Percentiles rank a stretch among this genome's conserved stretches.
Conservation (phyloP, 2,888 invertebrate species). For the Oscheius onirici region DNA sequence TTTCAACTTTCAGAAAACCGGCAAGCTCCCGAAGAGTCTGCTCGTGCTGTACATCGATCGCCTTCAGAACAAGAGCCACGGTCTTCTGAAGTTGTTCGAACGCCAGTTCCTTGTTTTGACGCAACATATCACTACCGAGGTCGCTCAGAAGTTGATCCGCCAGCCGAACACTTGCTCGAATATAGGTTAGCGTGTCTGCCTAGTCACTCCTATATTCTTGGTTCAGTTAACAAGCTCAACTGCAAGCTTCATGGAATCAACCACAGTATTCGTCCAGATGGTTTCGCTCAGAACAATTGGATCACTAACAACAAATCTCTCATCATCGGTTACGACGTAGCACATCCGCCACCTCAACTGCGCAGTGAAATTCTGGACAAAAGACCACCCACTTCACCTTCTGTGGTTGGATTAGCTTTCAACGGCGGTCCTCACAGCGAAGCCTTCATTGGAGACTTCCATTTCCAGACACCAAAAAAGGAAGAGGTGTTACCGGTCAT, state of each 20-base stretch:
- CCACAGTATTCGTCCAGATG: slow-evolving; percentile 34
- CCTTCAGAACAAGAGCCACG: slow-evolving; percentile 19
- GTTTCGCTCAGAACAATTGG: slow-evolving; percentile 29
- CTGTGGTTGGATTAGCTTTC: slow-evolving; percentile 46
- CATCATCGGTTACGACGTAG: slow-evolving; percentile 45
- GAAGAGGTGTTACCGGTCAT: slow-evolving; percentile 31
- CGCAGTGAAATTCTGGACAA: slow-evolving; percentile 8
- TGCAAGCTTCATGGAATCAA: slow-evolving; percentile 40
- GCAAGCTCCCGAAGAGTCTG: neutral
- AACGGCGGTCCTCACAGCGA: slow-evolving; percentile 40
- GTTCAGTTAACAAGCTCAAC: slow-evolving; percentile 39
- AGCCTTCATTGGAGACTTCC: slow-evolving; percentile 50
- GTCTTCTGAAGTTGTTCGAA: slow-evolving; percentile 40
- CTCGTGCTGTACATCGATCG: slow-evolving; percentile 12
- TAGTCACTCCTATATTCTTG: too few species aligned
- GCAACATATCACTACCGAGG: slow-evolving; percentile 38
- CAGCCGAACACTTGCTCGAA: slow-evolving; percentile 14
- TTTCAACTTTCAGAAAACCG: neutral
- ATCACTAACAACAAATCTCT: slow-evolving; percentile 11
- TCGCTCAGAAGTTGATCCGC: neutral
- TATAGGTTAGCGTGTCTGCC: neutral
- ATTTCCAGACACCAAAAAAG: slow-evolving; percentile 39
- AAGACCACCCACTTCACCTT: slow-evolving; percentile 31
- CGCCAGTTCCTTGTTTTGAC: slow-evolving; percentile 26
- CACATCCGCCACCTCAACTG: slow-evolving; percentile 35